Conservation (phyloP, 2,888 invertebrate species). For the Ellobium chinense region DNA sequence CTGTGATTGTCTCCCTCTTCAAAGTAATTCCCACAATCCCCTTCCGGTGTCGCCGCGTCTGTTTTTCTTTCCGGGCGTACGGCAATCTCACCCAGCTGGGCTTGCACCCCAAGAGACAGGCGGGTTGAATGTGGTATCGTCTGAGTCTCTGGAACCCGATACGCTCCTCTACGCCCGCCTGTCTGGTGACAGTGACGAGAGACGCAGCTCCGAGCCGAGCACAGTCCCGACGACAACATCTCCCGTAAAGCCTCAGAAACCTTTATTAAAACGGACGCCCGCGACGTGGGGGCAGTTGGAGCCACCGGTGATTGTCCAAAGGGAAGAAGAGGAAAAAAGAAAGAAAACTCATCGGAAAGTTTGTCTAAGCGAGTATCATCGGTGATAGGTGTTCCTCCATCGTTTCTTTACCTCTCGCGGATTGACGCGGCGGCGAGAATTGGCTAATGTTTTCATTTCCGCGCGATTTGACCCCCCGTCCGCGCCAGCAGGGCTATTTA, state of each 20-base stretch:
- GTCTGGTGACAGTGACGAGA: not conserved
- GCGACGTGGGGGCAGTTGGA: not conserved
- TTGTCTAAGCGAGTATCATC: not conserved
- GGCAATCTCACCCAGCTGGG: not conserved
- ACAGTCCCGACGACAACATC: not conserved
- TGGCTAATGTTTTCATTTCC: conserved; percentile 24
- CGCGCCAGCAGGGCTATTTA: not conserved
- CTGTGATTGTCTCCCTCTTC: not conserved
- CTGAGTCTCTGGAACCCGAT: not conserved
- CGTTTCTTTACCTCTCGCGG: not conserved
- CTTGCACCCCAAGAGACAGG: not conserved
- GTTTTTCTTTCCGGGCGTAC: not conserved
- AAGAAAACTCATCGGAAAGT: not conserved
- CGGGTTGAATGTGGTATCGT: not conserved
- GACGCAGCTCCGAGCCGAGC: conserved; percentile 1
- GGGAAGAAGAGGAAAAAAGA: too few species aligned
- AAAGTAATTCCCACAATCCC: not conserved
- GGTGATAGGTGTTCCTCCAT: not conserved
- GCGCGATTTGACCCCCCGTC: not conserved
- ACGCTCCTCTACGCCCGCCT: not conserved
- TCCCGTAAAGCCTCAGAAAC: conserved; percentile 6
- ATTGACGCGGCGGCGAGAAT: not conserved
- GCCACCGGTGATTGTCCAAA: too few species aligned
- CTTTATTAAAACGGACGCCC: not conserved
- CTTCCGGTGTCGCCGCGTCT: not conserved